Evolutionary conservation across 2,113 vertebrate genomes (phyloP), one percentile per base, ranked within the genome.

Genomic region (Origma solitaria): DNA sequence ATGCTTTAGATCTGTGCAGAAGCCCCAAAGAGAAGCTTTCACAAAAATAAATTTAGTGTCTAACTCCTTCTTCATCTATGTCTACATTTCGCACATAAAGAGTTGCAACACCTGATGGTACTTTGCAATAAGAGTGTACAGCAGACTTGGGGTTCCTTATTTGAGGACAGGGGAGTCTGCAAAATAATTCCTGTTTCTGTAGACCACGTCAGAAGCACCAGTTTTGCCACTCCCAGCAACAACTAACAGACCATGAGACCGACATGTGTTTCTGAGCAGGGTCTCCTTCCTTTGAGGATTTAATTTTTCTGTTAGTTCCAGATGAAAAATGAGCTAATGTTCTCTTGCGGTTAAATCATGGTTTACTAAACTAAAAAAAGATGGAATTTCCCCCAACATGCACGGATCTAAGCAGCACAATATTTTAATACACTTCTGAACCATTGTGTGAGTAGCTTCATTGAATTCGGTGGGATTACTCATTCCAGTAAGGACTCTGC

Each of bases 381-480:
- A 47, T 0, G 4, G 38, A 56, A 76, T 60, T 64, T 11, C 19
- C 51, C 45, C 33, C 38, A n/a, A 71, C 1, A 2, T 21, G 1
- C 25, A 61, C 8, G 68, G 12, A 42, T 68, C 31, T 72, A 72
- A 71, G 7, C 9, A 64, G 31, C 11, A 35, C 14, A 37, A 10
- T 45, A 62, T 86, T 86, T 68, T 60, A 83, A 69, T 35, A 20
- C 13, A 45, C 8, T 56, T 71, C 28, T 42, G 35, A 88, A 77
- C 33, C 42, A n/a, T 65, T 80, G 13, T 0, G 5, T 58, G 40
- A 60, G 53, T 16, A 64, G 20, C n/a, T 78, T 89, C 65, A 84
- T 24, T 87, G 83, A 92, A 71, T 85, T 89, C 49, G 27, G 18
- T 53, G 61, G 27, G 40, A 89, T 88, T 92, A 91, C 7, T 66